Evolutionary conservation across 2,888 invertebrate species (phyloP).

Genomic region (Tetragonula carbonaria): DNA sequence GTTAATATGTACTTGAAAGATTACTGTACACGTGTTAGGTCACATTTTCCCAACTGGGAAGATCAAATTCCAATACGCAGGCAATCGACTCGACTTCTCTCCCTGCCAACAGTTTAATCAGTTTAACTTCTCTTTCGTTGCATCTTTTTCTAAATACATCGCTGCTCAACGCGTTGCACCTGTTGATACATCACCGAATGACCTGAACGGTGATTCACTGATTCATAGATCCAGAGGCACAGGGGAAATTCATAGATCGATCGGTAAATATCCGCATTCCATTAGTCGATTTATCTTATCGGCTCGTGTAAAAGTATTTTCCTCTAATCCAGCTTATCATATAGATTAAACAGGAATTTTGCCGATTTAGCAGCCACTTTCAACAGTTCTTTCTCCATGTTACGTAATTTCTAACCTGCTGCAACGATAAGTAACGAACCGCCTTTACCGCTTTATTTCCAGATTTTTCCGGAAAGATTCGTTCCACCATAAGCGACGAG

Average conservation of each 20-base stretch:
- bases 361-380: background rate
- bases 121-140: background rate
- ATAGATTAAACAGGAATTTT: background rate
- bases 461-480: conserved; percentile 56
- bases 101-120: too few relatives aligned
- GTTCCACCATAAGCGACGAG: conserved; percentile 24
- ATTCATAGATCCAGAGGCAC: conserved; percentile 15
- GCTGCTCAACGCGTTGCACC: conserved; percentile 32
- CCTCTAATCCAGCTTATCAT: background rate
- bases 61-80: too few relatives aligned
- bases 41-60: too few relatives aligned
- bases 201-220: conserved; percentile 45
- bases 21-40: too few relatives aligned
- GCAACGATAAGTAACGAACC: background rate
- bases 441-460: conserved; percentile 25
- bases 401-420: background rate
- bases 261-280: too few relatives aligned
- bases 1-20: too few relatives aligned
- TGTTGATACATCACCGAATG: conserved; percentile 58
- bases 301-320: background rate
- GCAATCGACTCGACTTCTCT: too few relatives aligned
- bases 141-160: background rate
- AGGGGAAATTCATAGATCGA: too few relatives aligned
- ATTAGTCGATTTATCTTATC: background rate
- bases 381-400: background rate